Conservation (phyloP, 2,888 invertebrate species). For the Litoditis marina region DNA sequence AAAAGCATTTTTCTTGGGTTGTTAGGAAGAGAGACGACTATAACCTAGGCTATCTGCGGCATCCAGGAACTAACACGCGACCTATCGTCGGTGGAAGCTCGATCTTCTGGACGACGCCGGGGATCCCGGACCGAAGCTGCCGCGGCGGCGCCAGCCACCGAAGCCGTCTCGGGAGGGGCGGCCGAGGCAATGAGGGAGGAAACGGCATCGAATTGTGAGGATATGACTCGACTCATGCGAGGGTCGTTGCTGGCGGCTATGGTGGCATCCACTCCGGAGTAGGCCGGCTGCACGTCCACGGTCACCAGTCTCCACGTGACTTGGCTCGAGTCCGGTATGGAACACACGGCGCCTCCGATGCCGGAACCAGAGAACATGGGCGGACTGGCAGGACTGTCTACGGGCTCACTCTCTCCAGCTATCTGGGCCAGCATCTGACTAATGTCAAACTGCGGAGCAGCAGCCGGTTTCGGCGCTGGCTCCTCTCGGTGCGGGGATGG, state of each 20-base stretch:
- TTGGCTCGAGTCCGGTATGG: slow-evolving; percentile 21
- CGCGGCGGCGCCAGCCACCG: neutral
- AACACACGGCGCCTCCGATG: neutral
- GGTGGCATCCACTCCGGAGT: slow-evolving; percentile 28
- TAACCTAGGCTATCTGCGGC: slow-evolving; percentile 32
- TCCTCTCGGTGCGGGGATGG: neutral
- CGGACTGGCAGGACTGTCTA: slow-evolving; percentile 41
- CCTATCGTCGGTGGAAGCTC: slow-evolving; percentile 8
- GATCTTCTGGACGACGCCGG: slow-evolving; percentile 8
- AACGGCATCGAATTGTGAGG: slow-evolving; percentile 36
- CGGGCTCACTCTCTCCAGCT: slow-evolving; percentile 24
- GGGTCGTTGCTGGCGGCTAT: slow-evolving; percentile 28
- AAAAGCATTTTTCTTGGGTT: no score
- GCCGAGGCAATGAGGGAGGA: slow-evolving; percentile 13
- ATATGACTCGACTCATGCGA: slow-evolving; percentile 22
- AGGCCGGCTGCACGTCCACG: slow-evolving; percentile 16
- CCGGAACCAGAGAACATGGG: slow-evolving; percentile 14
- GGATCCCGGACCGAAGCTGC: slow-evolving; percentile 9
- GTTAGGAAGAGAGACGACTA: no score
- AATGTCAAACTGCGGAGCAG: slow-evolving; percentile 32
- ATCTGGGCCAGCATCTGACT: slow-evolving; percentile 46
- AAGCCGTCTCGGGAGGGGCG: neutral
- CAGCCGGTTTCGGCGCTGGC: neutral
- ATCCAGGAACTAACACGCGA: slow-evolving; percentile 38
- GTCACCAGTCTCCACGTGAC: slow-evolving; percentile 22